Evolutionary conservation across 2,113 vertebrate genomes (phyloP), one percentile per base, ranked within the genome.

Genomic region (Anolis sagrei): DNA sequence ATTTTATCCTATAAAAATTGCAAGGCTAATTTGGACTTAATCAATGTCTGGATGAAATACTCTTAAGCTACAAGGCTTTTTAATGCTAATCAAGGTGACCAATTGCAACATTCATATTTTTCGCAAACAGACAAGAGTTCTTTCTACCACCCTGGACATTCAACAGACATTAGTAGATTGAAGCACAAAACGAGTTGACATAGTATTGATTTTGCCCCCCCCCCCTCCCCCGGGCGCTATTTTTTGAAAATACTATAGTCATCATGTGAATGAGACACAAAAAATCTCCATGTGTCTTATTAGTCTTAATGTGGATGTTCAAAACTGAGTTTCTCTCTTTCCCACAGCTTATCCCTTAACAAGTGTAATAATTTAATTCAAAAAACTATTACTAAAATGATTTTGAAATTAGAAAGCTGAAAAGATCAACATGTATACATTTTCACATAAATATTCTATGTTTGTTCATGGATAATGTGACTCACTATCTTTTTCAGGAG

Each of bases 371-470:
- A 87, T 83, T 78, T 90, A 23, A 79, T 84, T 87, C 87, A 92
- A 88, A 68, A 29, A 84, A 82, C 39, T 87, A 48, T 81, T 91
- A 86, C 77, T 86, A 86, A 94, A 93, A 92, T 83, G 81, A 84
- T 86, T 86, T 84, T 88, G 81, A 90, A 94, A 93, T 89, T 88
- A 89, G 90, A 81, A 92, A 90, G 77, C 62, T 87, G 89, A 90
- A 80, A 79, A 61, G 76, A 84, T 82, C 83, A 70, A 92, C 87
- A 14, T 32, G 27, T 72, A 54, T 51, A 48, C 36, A 84, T 93
- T 92, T 92, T 92, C 92, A 93, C 88, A 90, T 92, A 92, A 91
- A 79, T 79, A 86, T 87, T 79, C 83, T 89, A 84, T 89, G 39
- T 89, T 81, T 81, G 81, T 89, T 89, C 89, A 0, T 70, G 85